Base-by-base conservation (phyloP, 2,797 vertebrate genomes). In the Poecile montanus region DNA sequence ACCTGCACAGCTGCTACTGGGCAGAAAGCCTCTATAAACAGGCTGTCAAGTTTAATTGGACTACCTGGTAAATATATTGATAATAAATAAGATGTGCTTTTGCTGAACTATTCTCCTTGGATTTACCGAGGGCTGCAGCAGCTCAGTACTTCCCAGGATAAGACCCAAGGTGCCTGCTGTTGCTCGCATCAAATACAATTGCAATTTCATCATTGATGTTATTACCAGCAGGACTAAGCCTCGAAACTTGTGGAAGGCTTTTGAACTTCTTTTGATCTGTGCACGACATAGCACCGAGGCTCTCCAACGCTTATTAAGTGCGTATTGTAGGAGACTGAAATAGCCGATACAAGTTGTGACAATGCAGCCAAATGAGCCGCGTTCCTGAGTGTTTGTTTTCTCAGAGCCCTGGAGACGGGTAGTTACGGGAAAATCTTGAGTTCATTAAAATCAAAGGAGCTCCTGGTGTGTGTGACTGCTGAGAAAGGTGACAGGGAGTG, bases 381-480 rank as follows among this genome's bases (percentile, higher is more conserved):
- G 6, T 45, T 93, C 72, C 87, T 8, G 34, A 80, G 50, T 22
- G 74, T 80, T 92, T 80, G 86, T 92, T 93, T 87, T 51, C 61
- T 51, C 81, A 6, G 77, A 83, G 61, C 92, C 78, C 84, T 42
- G 87, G 89, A 68, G 92, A 89, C 1, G 1, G 29, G 16, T 20
- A 18, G 66, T 45, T 84, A 53, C 4, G 29, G 86, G 76, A 58
- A 94, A 96, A 73, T 72, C 85, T 53, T 34, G 56, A 78, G 76
- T 92, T 95, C 87, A 81, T 97, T 96, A 88, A 86, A 93, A 92
- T 91, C 85, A 84, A 85, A 93, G 89, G 65, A 25, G 51, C 66
- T 91, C 47, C 85, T 81, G 73, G 26, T 38, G 60, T 60, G 70
- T 1, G 3, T 53, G 89, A 60, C 81, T 94, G 87, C 87, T 62